Conservation (phyloP, 2,888 invertebrate genomes). For the Lithophane socia region DNA sequence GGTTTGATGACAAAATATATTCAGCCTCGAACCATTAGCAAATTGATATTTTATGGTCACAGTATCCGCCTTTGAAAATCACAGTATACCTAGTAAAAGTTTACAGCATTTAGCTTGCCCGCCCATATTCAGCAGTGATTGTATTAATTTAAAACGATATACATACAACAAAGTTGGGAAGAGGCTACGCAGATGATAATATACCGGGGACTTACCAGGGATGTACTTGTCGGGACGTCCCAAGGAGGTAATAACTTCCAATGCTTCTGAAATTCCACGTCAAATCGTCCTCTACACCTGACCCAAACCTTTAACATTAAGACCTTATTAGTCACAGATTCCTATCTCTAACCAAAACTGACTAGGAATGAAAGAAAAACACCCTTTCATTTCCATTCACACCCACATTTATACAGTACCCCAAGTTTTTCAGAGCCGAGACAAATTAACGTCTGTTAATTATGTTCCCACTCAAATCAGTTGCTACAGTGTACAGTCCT, state of each 20-base stretch:
- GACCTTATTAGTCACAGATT: background rate
- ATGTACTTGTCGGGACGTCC: too few relatives aligned
- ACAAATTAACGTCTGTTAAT: constrained; percentile 60
- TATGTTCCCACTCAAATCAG: constrained; percentile 55
- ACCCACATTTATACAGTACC: constrained; percentile 29
- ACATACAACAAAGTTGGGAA: too few relatives aligned
- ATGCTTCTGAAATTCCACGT: background rate
- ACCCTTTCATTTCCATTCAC: constrained; percentile 24
- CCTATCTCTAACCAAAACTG: background rate
- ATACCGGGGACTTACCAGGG: too few relatives aligned
- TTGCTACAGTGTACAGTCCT: constrained; percentile 22
- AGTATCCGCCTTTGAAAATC: background rate
- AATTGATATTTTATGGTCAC: background rate
- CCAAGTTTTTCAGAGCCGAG: constrained; percentile 24
- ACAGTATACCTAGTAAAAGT: too few relatives aligned
- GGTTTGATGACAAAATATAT: background rate
- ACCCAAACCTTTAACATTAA: background rate
- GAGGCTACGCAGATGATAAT: too few relatives aligned
- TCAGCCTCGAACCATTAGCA: background rate
- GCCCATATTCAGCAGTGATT: background rate
- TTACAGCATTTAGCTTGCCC: background rate
- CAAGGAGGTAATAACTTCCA: background rate
- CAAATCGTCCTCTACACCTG: background rate
- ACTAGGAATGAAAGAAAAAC: constrained; percentile 37
- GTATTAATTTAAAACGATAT: background rate